Evolutionary conservation across 2,113 vertebrate genomes (phyloP).

Genomic region (Melierax canorus): DNA sequence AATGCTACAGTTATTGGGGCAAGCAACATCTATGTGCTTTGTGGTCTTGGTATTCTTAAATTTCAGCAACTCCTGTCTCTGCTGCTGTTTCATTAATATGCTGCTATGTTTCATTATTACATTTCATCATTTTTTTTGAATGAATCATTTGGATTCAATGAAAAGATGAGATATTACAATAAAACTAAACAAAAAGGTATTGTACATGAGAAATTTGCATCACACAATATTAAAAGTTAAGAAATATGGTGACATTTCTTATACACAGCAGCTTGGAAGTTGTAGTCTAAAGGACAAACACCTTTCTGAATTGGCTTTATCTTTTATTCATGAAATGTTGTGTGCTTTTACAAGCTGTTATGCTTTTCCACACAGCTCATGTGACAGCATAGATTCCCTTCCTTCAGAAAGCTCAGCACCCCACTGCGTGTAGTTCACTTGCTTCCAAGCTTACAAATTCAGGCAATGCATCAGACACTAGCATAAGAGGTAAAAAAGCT

Average conservation of each 20-base stretch:
- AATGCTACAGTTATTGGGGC: not conserved
- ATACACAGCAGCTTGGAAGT: not conserved
- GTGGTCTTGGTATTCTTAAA: not conserved
- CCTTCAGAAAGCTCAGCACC: constrained; percentile 19
- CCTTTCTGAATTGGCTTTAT: constrained; percentile 18
- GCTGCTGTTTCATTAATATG: not conserved
- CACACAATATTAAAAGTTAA: not conserved
- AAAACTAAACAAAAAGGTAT: not conserved
- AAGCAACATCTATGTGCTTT: not conserved
- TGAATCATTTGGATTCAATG: not conserved
- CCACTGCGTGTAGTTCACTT: constrained; percentile 16
- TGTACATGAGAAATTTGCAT: not conserved
- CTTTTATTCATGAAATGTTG: constrained; percentile 57
- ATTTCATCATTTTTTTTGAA: not conserved
- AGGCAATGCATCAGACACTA: not conserved
- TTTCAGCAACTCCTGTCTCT: not conserved
- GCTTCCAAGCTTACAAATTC: constrained; percentile 32
- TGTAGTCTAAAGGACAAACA: not conserved
- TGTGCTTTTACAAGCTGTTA: constrained; percentile 27
- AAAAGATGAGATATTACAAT: not conserved
- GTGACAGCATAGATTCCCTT: constrained; percentile 30
- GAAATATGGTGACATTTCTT: not conserved
- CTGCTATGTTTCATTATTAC: not conserved
- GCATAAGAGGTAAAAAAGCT: not conserved
- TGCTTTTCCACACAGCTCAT: constrained; percentile 17